Evolutionary conservation across 1,140 invertebrate genomes (phyloP).

Genomic region (Drosophila repletoides): DNA sequence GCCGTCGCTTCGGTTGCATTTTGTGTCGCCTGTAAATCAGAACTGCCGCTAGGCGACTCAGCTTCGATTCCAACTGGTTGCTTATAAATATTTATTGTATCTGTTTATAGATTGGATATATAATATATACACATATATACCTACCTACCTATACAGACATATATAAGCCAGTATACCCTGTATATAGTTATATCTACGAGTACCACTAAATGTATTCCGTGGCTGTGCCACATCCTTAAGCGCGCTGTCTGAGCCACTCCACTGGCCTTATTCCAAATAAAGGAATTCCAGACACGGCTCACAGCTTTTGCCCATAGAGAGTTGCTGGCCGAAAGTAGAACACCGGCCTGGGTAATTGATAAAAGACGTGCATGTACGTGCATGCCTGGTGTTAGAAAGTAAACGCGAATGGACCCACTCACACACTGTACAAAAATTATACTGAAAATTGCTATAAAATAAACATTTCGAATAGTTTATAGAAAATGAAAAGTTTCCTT

Average conservation of each 20-base stretch:
- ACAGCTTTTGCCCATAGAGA: conserved; percentile 42
- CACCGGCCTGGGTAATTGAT: conserved; percentile 49
- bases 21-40: conserved; percentile 71
- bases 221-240: conserved; percentile 61
- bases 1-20: conserved; percentile 56
- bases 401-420: conserved; percentile 32
- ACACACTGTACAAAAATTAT: conserved; percentile 13
- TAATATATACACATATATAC: conserved; percentile 3
- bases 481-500: too few relatives aligned
- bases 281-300: conserved; percentile 42
- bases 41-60: conserved; percentile 65
- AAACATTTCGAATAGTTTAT: too few relatives aligned
- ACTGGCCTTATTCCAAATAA: conserved; percentile 65
- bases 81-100: conserved; percentile 75
- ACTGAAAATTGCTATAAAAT: too few relatives aligned
- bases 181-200: conserved; percentile 9
- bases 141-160: not conserved
- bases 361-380: conserved; percentile 18
- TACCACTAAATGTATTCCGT: not conserved
- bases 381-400: conserved; percentile 69
- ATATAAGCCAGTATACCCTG: too few relatives aligned
- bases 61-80: conserved; percentile 56
- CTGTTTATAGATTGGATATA: conserved; percentile 37
- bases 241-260: conserved; percentile 58
- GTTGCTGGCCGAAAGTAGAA: conserved; percentile 58